These are phyloP conservation scores for Hormiphora californensis DNA, from an alignment of 37 sponge, comb jelly and placozoan genomes.

Conservation along the genomic window DNA sequence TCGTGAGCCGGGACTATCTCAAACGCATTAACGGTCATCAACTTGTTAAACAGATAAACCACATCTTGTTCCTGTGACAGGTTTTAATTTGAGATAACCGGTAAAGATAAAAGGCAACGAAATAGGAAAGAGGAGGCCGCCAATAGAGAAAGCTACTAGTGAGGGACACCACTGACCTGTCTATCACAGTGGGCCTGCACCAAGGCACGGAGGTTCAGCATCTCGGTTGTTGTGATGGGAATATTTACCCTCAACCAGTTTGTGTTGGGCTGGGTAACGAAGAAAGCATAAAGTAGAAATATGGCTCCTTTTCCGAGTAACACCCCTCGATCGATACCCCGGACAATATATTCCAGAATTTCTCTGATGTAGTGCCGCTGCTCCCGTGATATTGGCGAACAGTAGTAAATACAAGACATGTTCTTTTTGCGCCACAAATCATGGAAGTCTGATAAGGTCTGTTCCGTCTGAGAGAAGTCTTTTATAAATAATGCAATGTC, in stretches of 20 bases:
- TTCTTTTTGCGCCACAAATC: neutral
- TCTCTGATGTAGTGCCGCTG: slow-evolving; percentile 36
- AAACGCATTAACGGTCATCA: slow-evolving; percentile 34
- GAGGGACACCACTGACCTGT: slow-evolving; percentile 9
- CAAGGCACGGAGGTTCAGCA: neutral
- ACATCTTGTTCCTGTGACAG: slow-evolving; percentile 47
- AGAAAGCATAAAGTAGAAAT: slow-evolving; percentile 42
- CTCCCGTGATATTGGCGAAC: slow-evolving; percentile 45
- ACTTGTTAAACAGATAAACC: slow-evolving; percentile 45
- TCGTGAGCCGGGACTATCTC: slow-evolving; percentile 31
- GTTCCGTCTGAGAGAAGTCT: slow-evolving; percentile 21
- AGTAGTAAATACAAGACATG: slow-evolving; percentile 19
- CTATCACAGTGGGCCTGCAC: slow-evolving; percentile 46
- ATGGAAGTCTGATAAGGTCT: slow-evolving; percentile 35
- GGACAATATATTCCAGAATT: neutral
- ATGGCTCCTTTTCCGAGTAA: slow-evolving; percentile 24
- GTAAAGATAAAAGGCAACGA: too few relatives aligned
- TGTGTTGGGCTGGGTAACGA: slow-evolving; percentile 17
- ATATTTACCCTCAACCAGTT: slow-evolving; percentile 36
- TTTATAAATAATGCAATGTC: slow-evolving; percentile 12
- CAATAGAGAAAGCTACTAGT: too few relatives aligned
- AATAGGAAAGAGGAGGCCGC: too few relatives aligned
- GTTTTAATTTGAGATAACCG: neutral
- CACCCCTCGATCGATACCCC: slow-evolving; percentile 32
- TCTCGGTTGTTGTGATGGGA: neutral